A percentile compares a stretch with the other conserved stretches of the same genome.
Conservation (phyloP, 2,113 vertebrate species). For the Desmodus rotundus region DNA sequence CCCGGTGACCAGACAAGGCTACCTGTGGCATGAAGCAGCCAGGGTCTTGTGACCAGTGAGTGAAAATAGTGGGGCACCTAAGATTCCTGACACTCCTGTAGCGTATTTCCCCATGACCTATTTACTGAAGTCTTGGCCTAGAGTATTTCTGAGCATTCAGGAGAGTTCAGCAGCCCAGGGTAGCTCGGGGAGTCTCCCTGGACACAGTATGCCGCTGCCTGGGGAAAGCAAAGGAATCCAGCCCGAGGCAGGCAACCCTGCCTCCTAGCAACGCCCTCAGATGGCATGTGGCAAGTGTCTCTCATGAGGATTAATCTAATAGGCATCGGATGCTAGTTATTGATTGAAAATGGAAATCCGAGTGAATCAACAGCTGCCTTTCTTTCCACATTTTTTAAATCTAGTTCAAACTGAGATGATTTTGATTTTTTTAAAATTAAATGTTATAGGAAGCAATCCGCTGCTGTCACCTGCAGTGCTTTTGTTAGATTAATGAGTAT, state of each 20-base stretch:
- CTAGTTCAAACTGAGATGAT: not conserved
- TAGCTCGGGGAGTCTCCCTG: not conserved
- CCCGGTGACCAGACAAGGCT: not conserved
- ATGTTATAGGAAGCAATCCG: not conserved
- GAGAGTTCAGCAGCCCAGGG: not conserved
- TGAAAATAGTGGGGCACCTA: not conserved
- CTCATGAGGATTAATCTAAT: not conserved
- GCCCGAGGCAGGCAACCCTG: accelerated
- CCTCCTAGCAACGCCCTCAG: not conserved
- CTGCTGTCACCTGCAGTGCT: not conserved
- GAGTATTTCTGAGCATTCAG: not conserved
- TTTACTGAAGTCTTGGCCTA: not conserved
- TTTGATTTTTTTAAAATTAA: conserved; percentile 40
- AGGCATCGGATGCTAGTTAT: not conserved
- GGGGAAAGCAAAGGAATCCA: not conserved
- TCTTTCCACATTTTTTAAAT: not conserved
- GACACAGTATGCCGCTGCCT: accelerated
- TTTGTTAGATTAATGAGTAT: conserved; percentile 31
- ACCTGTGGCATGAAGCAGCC: not conserved
- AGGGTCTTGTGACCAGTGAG: not conserved
- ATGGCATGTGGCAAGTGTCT: not conserved
- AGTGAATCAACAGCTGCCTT: not conserved
- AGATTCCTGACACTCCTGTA: not conserved
- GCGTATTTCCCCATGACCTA: not conserved
- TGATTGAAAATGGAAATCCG: conserved; percentile 49